phyloP scores from a whole-genome alignment of 2,888 invertebrate species.

The Habrosyne pyritoides region DNA sequence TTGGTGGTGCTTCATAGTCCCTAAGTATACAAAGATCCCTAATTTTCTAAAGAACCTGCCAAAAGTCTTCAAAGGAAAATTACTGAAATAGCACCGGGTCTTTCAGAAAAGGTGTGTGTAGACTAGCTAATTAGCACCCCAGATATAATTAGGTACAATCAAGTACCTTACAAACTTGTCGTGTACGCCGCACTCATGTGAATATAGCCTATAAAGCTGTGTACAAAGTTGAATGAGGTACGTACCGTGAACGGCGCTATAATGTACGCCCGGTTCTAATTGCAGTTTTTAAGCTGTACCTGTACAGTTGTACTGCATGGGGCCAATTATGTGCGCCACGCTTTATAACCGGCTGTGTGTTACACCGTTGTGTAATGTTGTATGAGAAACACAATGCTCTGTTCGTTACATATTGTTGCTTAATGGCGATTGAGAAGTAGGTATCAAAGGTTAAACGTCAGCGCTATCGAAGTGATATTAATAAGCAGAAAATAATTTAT shows the following conservation, averaged over 20 bases:
- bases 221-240: slow-evolving; percentile 4
- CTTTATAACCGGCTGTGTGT: slow-evolving; percentile 23
- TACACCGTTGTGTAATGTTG: slow-evolving; percentile 22
- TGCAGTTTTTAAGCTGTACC: slow-evolving; percentile 33
- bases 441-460: too few relatives aligned
- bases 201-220: slow-evolving; percentile 2
- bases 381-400: too few relatives aligned
- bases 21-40: not conserved
- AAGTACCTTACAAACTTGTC: not conserved
- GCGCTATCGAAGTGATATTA: too few relatives aligned
- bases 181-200: not conserved
- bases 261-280: slow-evolving; percentile 35
- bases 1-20: not conserved
- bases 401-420: too few relatives aligned
- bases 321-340: slow-evolving; percentile 46
- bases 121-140: slow-evolving; percentile 2
- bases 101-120: not conserved
- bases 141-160: not conserved
- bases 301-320: slow-evolving; percentile 21
- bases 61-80: slow-evolving; percentile 1
- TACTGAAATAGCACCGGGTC: not conserved
- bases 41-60: not conserved
- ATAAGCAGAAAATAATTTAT: too few relatives aligned
- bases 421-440: too few relatives aligned
- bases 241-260: slow-evolving; percentile 23